Conservation (phyloP, 2,797 vertebrate genomes). For the Hapalemur alaotrensis region DNA sequence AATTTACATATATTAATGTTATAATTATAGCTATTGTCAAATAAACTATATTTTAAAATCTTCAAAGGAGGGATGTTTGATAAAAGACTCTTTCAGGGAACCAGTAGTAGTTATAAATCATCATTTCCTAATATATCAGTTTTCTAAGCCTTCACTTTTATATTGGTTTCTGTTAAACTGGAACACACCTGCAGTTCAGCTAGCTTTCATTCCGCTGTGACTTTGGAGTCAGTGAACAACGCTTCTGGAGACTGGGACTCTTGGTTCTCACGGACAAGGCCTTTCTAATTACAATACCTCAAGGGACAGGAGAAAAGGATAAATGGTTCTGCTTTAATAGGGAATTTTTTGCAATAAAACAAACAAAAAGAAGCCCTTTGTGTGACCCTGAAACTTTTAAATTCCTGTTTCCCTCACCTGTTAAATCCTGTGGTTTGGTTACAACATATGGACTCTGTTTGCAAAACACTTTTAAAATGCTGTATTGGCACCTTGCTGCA, state of each 20-base stretch:
- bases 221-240: not conserved
- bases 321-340: not conserved
- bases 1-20: not conserved
- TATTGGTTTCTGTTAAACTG: not conserved
- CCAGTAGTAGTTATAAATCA: not conserved
- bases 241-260: not conserved
- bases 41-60: not conserved
- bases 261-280: not conserved
- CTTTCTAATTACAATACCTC: not conserved
- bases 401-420: conserved; percentile 40
- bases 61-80: not conserved
- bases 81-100: conserved; percentile 6
- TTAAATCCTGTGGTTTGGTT: not conserved
- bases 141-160: not conserved
- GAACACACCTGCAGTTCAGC: not conserved
- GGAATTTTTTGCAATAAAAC: conserved; percentile 14
- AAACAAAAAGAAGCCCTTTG: conserved; percentile 1
- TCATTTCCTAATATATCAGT: not conserved
- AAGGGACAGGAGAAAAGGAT: not conserved
- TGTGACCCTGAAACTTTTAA: conserved; percentile 7
- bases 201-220: not conserved
- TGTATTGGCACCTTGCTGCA: conserved; percentile 28
- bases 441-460: conserved; percentile 50
- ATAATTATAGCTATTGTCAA: conserved; percentile 21
- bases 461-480: conserved; percentile 42